Conservation (phyloP, 2,797 vertebrate genomes). For the Pachyuromys duprasi region DNA sequence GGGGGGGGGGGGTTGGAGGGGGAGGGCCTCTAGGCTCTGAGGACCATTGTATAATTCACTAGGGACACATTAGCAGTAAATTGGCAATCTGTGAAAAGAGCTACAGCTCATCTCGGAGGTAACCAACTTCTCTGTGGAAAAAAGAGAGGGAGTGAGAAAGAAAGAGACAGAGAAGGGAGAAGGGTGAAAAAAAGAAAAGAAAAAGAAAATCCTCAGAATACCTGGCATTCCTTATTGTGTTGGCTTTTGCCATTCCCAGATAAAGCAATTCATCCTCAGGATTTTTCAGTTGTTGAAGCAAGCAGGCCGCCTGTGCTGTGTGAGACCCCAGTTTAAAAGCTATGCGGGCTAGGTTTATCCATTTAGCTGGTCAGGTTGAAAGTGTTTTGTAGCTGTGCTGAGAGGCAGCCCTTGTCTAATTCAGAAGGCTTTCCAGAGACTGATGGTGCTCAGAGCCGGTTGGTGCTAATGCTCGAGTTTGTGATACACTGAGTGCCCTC, state of each 20-base stretch:
- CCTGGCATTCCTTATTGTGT: slow-evolving; percentile 86
- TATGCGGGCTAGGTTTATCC: slow-evolving; percentile 84
- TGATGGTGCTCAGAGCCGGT: slow-evolving; percentile 88
- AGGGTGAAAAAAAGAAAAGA: background rate
- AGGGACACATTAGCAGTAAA: slow-evolving; percentile 81
- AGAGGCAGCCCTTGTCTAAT: slow-evolving; percentile 89
- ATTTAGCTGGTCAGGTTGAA: slow-evolving; percentile 85
- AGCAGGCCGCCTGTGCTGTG: slow-evolving; percentile 73
- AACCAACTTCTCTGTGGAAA: slow-evolving; percentile 86
- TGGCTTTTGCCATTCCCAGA: slow-evolving; percentile 86
- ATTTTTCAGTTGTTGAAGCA: slow-evolving; percentile 72
- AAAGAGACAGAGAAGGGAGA: background rate
- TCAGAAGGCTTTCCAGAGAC: slow-evolving; percentile 88
- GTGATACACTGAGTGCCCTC: slow-evolving; percentile 91
- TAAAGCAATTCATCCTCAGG: slow-evolving; percentile 85
- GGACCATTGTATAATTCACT: slow-evolving; percentile 87
- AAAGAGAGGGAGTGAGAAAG: background rate
- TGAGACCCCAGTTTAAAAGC: slow-evolving; percentile 82
- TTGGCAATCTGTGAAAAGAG: slow-evolving; percentile 81
- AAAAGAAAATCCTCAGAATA: slow-evolving; percentile 77
- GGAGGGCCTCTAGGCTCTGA: slow-evolving; percentile 85
- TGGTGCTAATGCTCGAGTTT: slow-evolving; percentile 88
- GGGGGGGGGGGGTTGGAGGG: slow-evolving; percentile 56
- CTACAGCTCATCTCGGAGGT: slow-evolving; percentile 77
- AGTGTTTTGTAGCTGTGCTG: slow-evolving; percentile 88